Conservation (phyloP, 2,797 vertebrate species). For the Gambelia wislizenii region DNA sequence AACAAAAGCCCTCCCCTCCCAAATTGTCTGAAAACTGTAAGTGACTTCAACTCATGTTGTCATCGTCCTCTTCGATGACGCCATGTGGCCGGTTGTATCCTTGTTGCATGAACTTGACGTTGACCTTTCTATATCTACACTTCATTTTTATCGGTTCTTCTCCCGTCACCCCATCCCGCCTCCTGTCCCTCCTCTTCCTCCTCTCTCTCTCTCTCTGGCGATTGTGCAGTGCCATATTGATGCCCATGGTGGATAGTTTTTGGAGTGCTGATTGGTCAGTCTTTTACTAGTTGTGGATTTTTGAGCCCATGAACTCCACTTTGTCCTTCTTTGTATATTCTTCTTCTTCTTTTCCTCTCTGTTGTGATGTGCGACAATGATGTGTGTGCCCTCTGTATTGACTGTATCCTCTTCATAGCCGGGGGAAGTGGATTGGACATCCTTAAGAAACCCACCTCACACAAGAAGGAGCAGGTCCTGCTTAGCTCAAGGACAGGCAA, state of each 20-base stretch:
- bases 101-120: conserved; percentile 86
- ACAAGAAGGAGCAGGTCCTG: neutral
- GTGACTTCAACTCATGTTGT: conserved; percentile 84
- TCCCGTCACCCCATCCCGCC: neutral
- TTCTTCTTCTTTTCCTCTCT: conserved; percentile 72
- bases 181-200: neutral
- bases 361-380: conserved; percentile 81
- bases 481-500: neutral
- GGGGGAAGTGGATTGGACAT: neutral
- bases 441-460: neutral
- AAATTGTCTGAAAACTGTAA: conserved; percentile 79
- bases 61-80: conserved; percentile 83
- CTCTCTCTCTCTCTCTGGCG: conserved; percentile 26
- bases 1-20: conserved; percentile 73
- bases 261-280: conserved; percentile 81
- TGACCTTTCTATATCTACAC: conserved; percentile 76
- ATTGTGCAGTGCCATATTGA: conserved; percentile 47
- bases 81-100: conserved; percentile 87
- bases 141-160: conserved; percentile 71
- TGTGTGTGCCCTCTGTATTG: conserved; percentile 64
- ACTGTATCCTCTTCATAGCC: neutral
- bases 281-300: conserved; percentile 82
- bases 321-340: conserved; percentile 32
- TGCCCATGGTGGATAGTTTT: conserved; percentile 73
- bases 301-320: conserved; percentile 61